A percentile compares a stretch with the other conserved stretches of the same genome.
Evolutionary conservation across 2,797 vertebrate genomes (phyloP).

Genomic region (Myiotriccus ornatus): DNA sequence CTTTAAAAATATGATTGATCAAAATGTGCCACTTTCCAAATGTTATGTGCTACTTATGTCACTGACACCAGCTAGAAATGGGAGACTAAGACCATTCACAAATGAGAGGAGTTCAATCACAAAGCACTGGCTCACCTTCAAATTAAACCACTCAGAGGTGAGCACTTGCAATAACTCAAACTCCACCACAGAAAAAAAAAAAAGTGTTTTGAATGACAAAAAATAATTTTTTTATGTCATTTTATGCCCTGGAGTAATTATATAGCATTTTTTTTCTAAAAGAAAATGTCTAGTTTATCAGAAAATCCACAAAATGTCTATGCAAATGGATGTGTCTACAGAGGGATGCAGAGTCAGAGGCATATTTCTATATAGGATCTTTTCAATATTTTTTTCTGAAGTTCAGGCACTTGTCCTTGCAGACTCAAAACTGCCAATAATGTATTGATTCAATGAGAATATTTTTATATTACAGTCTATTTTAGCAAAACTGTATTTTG

Average conservation of each 20-base stretch:
- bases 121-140: neutral
- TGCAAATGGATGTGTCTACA: too few relatives aligned
- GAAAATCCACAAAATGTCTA: neutral
- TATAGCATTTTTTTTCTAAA: neutral
- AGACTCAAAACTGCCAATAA: neutral
- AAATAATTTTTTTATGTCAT: neutral
- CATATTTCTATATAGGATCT: neutral
- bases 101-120: neutral
- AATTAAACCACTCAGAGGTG: neutral
- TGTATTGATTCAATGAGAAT: neutral
- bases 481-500: neutral
- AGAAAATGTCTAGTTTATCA: neutral
- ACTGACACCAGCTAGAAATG: neutral
- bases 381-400: neutral
- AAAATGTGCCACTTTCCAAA: neutral
- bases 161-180: neutral
- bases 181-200: neutral
- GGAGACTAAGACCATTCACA: neutral
- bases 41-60: neutral
- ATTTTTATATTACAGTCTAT: neutral
- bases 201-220: neutral
- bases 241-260: neutral
- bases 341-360: neutral
- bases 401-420: neutral
- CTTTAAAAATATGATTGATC: neutral